Base-by-base conservation (phyloP, 2,797 vertebrate genomes). In the Paramormyrops hopkinsi region DNA sequence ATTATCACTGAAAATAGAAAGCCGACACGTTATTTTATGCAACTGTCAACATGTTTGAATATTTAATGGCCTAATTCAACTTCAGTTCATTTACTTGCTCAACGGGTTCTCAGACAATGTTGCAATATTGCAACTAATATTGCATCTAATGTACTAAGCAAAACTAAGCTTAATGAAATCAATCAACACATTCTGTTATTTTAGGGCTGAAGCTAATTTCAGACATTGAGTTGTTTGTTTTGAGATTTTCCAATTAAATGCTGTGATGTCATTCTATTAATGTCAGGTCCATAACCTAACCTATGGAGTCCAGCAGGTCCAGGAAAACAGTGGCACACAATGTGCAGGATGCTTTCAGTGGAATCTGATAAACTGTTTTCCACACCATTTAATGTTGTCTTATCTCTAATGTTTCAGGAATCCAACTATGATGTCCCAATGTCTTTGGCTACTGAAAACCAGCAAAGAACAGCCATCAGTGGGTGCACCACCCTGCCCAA, bases 401-500 rank as follows among this genome's bases (percentile, higher is more conserved):
- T 94, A 59, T 53, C 17, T 65, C 17, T 41, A 29, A 44, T 91
- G n/a, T 48, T 89, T 89, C 95, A 94, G 92, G 96, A 97, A 19
- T 91, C 91, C 2, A 96, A 93, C 92, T 95, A 94, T 90, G 93
- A 95, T 88, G 89, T 94, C 92, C 94, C 96, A 7, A 53, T 92
- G 37, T 91, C 96, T 44, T 94, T 92, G 0, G 84, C 86, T 37
- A 89, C 54, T 50, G 93, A 93, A 1, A 41, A 91, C 54, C 91
- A 91, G 4, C 92, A 93, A 79, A 96, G 88, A 53, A 65, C n/a
- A 2, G 69, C 33, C 46, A 85, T 9, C 17, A 65, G 88, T 65
- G 92, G 90, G 44, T 97, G 89, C 92, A 96, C 89, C n/a, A 97
- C 96, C 0, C 89, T 97, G 54, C 97, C 97, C 5, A 96, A 79